phyloP scores from a whole-genome alignment of 2,113 vertebrate genomes.

The Ammodytes marinus region DNA sequence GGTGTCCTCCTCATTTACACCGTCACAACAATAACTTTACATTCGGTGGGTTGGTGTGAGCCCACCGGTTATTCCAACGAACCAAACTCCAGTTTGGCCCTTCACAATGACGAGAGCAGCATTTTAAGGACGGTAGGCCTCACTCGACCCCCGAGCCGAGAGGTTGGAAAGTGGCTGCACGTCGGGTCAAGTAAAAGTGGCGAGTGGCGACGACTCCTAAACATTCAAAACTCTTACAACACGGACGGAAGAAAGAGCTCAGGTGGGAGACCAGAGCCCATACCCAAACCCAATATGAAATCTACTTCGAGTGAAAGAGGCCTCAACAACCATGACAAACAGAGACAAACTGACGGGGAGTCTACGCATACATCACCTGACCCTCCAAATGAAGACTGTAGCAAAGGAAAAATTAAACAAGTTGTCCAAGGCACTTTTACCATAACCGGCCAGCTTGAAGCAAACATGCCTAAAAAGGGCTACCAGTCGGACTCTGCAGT shows the following conservation, averaged over 20 bases:
- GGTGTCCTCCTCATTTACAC: conserved; percentile 46
- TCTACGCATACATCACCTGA: rapidly evolving
- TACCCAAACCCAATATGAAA: not conserved
- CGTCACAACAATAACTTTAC: conserved; percentile 21
- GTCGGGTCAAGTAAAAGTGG: not conserved
- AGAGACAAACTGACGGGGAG: not conserved
- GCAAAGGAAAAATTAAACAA: not conserved
- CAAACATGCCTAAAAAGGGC: not conserved
- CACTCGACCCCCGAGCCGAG: rapidly evolving
- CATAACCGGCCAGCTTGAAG: conserved; percentile 29
- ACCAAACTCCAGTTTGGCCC: not conserved
- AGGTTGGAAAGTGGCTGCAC: not conserved
- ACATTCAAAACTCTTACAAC: not conserved
- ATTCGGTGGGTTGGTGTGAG: conserved; percentile 13
- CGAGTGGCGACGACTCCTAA: not conserved
- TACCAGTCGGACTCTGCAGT: conserved; percentile 45
- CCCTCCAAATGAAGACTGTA: conserved; percentile 8
- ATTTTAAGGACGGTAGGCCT: not conserved
- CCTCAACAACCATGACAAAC: not conserved
- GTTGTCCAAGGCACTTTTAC: conserved; percentile 47
- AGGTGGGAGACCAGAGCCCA: not conserved
- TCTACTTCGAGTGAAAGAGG: not conserved
- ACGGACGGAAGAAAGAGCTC: not conserved
- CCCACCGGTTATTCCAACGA: not conserved
- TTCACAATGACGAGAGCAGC: not conserved